Evolutionary conservation across 2,888 invertebrate species (phyloP).

Genomic region (Pseudanteris insignis): DNA sequence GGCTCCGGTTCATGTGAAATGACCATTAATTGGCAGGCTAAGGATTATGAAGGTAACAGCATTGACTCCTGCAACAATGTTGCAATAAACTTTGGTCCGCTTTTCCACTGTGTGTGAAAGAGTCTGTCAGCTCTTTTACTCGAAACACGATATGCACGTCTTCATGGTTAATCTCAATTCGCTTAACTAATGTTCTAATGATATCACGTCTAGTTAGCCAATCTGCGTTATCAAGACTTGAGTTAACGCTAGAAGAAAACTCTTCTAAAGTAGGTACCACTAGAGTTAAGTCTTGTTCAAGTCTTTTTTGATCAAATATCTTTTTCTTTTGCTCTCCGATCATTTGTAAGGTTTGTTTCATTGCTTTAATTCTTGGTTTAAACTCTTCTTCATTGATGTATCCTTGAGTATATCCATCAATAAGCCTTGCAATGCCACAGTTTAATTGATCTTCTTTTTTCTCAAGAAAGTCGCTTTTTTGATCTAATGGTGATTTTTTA

Average conservation of each 20-base stretch:
- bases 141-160: not conserved
- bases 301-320: not conserved
- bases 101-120: not conserved
- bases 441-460: constrained; percentile 5
- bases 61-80: constrained; percentile 11
- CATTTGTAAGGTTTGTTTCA: constrained; percentile 1
- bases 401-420: constrained; percentile 6
- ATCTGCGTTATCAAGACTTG: constrained; percentile 15
- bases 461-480: constrained; percentile 4
- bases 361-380: constrained; percentile 1
- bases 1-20: constrained; percentile 17
- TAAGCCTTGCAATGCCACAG: constrained; percentile 3
- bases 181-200: constrained; percentile 12
- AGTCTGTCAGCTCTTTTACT: not conserved
- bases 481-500: no score
- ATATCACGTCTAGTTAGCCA: constrained; percentile 12
- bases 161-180: constrained; percentile 7
- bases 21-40: constrained; percentile 15
- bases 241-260: constrained; percentile 11
- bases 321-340: constrained; percentile 3
- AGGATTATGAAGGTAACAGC: constrained; percentile 14
- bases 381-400: constrained; percentile 5
- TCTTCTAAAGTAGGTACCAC: constrained; percentile 6
- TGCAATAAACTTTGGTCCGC: constrained; percentile 1
- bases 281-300: not conserved